phyloP scores from a whole-genome alignment of 2,113 vertebrate species.

The Lutjanus erythropterus region DNA sequence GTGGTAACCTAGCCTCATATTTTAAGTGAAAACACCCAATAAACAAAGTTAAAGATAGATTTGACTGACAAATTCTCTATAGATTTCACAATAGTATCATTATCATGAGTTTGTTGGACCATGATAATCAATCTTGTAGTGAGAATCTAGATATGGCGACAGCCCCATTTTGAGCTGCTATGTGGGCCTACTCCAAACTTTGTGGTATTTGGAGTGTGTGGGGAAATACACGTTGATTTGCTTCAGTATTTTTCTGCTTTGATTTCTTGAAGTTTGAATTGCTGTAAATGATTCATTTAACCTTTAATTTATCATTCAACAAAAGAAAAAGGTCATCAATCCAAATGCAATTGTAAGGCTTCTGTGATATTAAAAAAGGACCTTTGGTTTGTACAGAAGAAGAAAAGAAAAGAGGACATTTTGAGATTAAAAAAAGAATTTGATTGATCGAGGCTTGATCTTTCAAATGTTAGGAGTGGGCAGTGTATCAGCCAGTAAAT shows the following conservation, averaged over 20 bases:
- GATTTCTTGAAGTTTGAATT: neutral
- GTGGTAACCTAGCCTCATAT: no score
- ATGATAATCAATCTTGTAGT: no score
- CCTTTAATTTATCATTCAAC: neutral
- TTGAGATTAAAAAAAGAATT: neutral
- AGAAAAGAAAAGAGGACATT: neutral
- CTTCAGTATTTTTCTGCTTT: neutral
- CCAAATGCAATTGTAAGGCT: neutral
- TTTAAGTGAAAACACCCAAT: no score
- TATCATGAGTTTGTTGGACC: no score
- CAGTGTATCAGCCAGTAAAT: neutral
- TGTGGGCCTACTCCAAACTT: no score
- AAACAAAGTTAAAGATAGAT: no score
- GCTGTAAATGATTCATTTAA: neutral
- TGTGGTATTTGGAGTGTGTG: neutral
- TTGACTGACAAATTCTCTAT: no score
- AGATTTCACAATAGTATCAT: no score
- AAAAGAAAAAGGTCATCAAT: slow-evolving; percentile 7
- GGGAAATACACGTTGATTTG: neutral
- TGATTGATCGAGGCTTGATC: neutral
- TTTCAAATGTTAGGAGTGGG: slow-evolving; percentile 9
- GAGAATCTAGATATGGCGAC: no score
- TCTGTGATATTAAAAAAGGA: neutral
- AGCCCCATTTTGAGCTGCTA: no score
- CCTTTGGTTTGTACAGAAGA: neutral